Conservation (phyloP, 2,888 invertebrate species). For the Lordiphosa fenestrarum region DNA sequence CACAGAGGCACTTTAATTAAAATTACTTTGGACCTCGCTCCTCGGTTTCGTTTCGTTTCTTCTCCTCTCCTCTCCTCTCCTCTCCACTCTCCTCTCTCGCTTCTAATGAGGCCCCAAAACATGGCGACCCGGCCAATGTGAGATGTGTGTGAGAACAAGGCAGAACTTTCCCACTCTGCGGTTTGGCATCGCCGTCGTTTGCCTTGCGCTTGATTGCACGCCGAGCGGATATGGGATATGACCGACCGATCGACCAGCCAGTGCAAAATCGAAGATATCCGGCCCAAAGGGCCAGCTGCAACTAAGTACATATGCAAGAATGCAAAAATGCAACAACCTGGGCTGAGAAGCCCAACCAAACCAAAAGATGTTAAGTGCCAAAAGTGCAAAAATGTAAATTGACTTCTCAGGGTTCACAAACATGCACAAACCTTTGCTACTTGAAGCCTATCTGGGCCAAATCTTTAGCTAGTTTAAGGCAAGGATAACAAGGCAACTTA, state of each 20-base stretch:
- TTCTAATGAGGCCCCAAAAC: conserved; percentile 38
- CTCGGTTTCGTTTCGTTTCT: background rate
- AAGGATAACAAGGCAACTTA: no score
- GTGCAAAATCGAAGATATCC: conserved; percentile 60
- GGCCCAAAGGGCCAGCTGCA: conserved; percentile 23
- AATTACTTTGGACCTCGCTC: conserved; percentile 30
- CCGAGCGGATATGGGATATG: conserved; percentile 58
- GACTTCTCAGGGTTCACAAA: background rate
- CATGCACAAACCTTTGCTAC: no score
- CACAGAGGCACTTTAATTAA: conserved; percentile 55
- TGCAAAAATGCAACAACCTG: background rate
- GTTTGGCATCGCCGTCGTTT: conserved; percentile 3
- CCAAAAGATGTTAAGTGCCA: conserved; percentile 2
- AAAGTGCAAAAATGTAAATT: background rate
- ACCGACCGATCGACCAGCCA: conserved; percentile 12
- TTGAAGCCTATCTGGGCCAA: no score
- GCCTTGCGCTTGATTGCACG: conserved; percentile 40
- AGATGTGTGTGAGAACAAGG: conserved; percentile 34
- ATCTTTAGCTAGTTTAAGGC: no score
- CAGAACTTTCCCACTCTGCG: conserved; percentile 21
- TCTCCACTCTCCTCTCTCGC: background rate
- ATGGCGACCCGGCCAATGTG: conserved; percentile 28
- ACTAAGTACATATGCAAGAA: background rate
- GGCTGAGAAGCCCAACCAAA: background rate
- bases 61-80: no score